A percentile compares a stretch with the other conserved stretches of the same genome.
phyloP scores from a whole-genome alignment of 2,888 invertebrate genomes.

The Diadromus collaris region DNA sequence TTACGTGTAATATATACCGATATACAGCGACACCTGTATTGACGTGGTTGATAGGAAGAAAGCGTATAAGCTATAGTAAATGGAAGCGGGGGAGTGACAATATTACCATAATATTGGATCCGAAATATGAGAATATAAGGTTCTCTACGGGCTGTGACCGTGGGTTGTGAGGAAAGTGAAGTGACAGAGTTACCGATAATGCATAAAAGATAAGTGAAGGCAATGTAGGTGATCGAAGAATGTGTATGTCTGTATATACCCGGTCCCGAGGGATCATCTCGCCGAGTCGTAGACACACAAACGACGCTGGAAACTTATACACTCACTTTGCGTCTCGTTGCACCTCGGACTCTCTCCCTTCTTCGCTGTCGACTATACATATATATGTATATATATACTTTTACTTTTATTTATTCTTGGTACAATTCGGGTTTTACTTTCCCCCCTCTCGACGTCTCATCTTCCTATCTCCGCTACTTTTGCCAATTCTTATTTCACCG shows the following conservation, averaged over 20 bases:
- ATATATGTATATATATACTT: conserved; percentile 28
- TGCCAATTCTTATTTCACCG: conserved; percentile 52
- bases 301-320: conserved; percentile 55
- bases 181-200: conserved; percentile 67
- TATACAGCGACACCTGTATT: conserved; percentile 34
- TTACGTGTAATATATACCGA: conserved; percentile 42
- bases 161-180: conserved; percentile 39
- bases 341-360: conserved; percentile 1
- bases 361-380: conserved; percentile 28
- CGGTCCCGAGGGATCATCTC: conserved; percentile 17
- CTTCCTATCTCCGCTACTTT: conserved; percentile 26
- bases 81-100: conserved; percentile 48
- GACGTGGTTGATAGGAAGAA: conserved; percentile 25
- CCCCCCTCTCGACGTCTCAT: conserved; percentile 20
- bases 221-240: conserved; percentile 31
- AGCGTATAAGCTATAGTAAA: conserved; percentile 15
- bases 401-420: conserved; percentile 52
- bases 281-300: conserved; percentile 19
- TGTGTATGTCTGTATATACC: background rate
- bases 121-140: conserved; percentile 71
- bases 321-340: conserved; percentile 49
- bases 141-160: conserved; percentile 20
- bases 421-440: conserved; percentile 46
- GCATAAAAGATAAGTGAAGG: conserved; percentile 76
- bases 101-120: conserved; percentile 77